Base-by-base conservation (phyloP, 2,797 vertebrate genomes). In the Oryzias sinensis region DNA sequence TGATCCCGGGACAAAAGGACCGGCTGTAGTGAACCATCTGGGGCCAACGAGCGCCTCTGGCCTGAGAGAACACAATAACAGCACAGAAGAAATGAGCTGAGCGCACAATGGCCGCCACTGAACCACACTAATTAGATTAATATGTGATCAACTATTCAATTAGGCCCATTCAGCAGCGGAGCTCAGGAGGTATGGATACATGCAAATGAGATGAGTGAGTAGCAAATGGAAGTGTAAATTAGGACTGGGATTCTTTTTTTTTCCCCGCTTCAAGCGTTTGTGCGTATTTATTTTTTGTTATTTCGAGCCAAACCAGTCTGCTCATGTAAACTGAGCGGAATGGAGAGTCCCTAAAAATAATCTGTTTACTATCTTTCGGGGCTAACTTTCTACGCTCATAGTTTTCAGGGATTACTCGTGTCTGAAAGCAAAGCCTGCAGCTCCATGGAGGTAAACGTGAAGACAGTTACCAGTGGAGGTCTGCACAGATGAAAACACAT, bases 141-240 rank as follows among this genome's bases (percentile, higher is more conserved):
- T 84, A 84, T 81, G 86, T 84, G 88, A 85, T 85, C 84, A 84
- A 85, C 81, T 83, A 79, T 89, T 87, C 82, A 88, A 88, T 87
- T 83, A 87, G 75, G 51, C 61, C 47, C 61, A 74, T 81, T 85
- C 66, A 78, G 66, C 68, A 1, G 49, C 56, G 18, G 65, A 59
- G 76, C 80, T 85, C 82, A 52, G 56, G 81, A 83, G 84, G 76
- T 79, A 81, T 71, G 72, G 76, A 74, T 71, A 76, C 58, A 83
- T 84, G 80, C 75, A 85, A 82, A 89, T 88, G 70, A 88, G 83
- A 82, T 73, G 81, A 59, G 74, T 77, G 76, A 82, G 61, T 62
- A 74, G 43, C 68, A 77, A 74, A 33, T 48, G 27, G 16, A 18
- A 45, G 37, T 1, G 43, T 46, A 65, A 55, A 16, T 27, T 8